phyloP scores from a whole-genome alignment of 2,797 vertebrate genomes.

The Helarctos malayanus region DNA sequence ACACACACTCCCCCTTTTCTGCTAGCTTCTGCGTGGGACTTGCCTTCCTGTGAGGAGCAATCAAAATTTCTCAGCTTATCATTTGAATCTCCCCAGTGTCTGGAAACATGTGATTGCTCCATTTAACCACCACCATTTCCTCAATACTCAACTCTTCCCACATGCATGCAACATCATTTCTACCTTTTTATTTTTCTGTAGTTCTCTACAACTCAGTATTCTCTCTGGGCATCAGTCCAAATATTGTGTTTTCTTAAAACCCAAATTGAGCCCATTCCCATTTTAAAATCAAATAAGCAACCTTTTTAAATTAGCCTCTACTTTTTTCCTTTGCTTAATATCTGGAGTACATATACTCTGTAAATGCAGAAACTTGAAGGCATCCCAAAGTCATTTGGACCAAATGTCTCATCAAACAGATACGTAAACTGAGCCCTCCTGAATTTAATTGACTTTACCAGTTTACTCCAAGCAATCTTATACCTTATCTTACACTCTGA shows the following conservation, averaged over 20 bases:
- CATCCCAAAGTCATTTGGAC: neutral
- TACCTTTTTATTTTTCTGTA: neutral
- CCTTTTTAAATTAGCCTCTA: neutral
- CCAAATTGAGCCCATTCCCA: neutral
- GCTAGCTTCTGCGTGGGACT: neutral
- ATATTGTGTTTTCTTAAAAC: neutral
- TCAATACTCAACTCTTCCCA: neutral
- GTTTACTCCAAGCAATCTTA: neutral
- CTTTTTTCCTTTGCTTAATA: neutral
- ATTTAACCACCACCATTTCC: neutral
- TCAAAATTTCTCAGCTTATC: neutral
- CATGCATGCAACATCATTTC: neutral
- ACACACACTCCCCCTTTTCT: neutral
- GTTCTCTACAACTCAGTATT: neutral
- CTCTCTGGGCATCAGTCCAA: neutral
- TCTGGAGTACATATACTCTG: neutral
- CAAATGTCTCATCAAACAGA: neutral
- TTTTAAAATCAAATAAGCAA: conserved; percentile 11
- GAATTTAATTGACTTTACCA: neutral
- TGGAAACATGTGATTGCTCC: neutral
- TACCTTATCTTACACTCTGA: neutral
- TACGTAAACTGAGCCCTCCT: neutral
- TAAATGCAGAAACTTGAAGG: neutral
- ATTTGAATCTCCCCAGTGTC: too few relatives aligned
- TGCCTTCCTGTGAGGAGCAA: neutral